A percentile compares a stretch with the other conserved stretches of the same genome.
Conservation (phyloP, 1,140 invertebrate genomes). For the Dolichoris vasculosae region DNA sequence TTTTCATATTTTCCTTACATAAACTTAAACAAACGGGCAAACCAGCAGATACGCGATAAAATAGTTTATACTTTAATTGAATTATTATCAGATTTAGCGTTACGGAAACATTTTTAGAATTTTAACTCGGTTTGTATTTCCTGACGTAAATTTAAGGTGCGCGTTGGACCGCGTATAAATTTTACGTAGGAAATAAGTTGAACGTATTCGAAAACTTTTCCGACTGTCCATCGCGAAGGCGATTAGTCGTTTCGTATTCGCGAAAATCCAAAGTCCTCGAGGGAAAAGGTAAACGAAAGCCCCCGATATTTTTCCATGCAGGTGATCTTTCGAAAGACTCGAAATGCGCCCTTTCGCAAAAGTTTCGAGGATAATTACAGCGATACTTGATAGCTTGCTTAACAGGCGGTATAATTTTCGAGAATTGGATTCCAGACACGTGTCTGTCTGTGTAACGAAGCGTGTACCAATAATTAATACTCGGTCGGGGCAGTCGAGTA, state of each 20-base stretch:
- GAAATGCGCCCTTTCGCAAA: neutral
- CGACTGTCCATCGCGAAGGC: neutral
- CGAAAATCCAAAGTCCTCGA: too few species aligned
- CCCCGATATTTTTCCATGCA: neutral
- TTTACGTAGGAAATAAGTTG: neutral
- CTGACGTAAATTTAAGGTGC: neutral
- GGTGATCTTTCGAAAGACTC: neutral
- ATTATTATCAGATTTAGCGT: slow-evolving; percentile 1
- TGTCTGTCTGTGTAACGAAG: neutral
- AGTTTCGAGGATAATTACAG: neutral
- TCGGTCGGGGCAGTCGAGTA: neutral
- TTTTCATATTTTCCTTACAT: neutral
- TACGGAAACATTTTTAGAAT: neutral
- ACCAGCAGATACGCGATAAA: neutral
- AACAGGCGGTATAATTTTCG: neutral
- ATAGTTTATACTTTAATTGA: neutral
- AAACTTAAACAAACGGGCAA: neutral
- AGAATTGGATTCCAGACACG: slow-evolving; percentile 6
- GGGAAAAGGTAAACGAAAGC: neutral
- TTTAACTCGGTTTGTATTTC: neutral
- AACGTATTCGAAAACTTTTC: neutral
- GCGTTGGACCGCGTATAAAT: neutral
- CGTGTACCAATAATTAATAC: neutral
- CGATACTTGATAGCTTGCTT: neutral
- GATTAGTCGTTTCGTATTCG: neutral